These are phyloP conservation scores for Microcebus tavaratra DNA, from an alignment of 2,113 vertebrate genomes.

Conservation along the genomic window DNA sequence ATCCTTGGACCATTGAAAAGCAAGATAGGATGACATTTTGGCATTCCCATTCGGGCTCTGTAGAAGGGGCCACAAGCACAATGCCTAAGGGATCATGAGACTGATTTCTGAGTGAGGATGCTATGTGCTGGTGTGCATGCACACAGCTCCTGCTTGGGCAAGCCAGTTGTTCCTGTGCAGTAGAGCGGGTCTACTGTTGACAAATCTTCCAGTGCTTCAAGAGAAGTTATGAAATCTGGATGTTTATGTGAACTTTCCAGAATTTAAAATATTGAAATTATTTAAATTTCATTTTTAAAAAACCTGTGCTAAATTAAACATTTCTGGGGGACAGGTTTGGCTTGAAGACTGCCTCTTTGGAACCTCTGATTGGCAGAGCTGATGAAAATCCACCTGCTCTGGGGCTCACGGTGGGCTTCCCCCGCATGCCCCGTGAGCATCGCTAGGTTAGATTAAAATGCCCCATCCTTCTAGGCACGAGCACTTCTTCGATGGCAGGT, in stretches of 20 bases:
- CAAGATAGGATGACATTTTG: not conserved
- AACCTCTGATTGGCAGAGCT: not conserved
- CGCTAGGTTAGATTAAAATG: not conserved
- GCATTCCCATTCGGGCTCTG: not conserved
- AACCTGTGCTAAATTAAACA: not conserved
- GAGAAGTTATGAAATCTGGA: not conserved
- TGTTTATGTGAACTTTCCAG: not conserved
- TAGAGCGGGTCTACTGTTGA: not conserved
- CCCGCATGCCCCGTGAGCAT: not conserved
- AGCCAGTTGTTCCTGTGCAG: not conserved
- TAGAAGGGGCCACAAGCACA: not conserved
- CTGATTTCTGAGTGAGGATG: not conserved
- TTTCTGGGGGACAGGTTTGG: not conserved
- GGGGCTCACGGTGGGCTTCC: not conserved
- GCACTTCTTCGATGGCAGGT: not conserved
- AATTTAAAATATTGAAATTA: constrained; percentile 14
- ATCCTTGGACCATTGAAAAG: not conserved
- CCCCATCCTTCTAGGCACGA: not conserved
- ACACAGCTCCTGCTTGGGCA: not conserved
- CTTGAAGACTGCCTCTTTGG: not conserved
- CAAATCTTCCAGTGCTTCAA: not conserved
- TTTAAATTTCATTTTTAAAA: not conserved
- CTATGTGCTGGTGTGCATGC: not conserved
- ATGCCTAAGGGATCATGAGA: accelerated
- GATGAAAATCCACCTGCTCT: not conserved